These are phyloP conservation scores for Oncopeltus fasciatus DNA, from an alignment of 1,140 invertebrate genomes.

Conservation along the genomic window DNA sequence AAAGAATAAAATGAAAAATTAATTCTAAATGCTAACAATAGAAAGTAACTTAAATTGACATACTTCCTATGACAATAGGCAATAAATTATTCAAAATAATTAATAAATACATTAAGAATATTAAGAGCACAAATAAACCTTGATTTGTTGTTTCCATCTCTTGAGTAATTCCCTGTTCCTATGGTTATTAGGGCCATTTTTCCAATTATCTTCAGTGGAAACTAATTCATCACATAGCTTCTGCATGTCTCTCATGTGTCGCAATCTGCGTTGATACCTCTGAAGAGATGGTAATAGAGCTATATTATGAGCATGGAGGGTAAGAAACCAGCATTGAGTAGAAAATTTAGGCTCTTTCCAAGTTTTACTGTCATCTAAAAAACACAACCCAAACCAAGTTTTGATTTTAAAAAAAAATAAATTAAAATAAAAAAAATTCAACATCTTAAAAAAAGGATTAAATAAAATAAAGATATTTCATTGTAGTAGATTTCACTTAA, in stretches of 20 bases:
- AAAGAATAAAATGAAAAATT: no score
- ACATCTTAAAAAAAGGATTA: neutral
- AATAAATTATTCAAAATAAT: no score
- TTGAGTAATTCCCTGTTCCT: slow-evolving; percentile 73
- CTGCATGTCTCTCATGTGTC: slow-evolving; percentile 76
- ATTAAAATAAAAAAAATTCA: neutral
- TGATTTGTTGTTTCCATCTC: slow-evolving; percentile 67
- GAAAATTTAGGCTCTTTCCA: slow-evolving; percentile 75
- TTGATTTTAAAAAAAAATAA: neutral
- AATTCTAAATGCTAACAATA: no score
- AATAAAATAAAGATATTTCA: neutral
- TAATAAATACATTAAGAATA: no score
- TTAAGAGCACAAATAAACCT: no score
- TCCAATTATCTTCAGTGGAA: slow-evolving; percentile 68
- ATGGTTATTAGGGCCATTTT: slow-evolving; percentile 52
- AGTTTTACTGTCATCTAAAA: slow-evolving; percentile 15
- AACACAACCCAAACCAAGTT: neutral
- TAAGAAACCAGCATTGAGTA: slow-evolving; percentile 93
- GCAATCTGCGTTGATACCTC: slow-evolving; percentile 67
- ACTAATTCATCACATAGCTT: slow-evolving; percentile 79
- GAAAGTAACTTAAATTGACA: no score
- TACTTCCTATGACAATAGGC: no score
- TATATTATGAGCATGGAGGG: slow-evolving; percentile 83
- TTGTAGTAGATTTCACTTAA: neutral
- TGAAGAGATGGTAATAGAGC: slow-evolving; percentile 74